Percentiles rank a stretch among this genome's conserved stretches.
Conservation (phyloP, 30 jellyfish, hydroid and myxozoan genomes). For the Cassiopea andromeda region DNA sequence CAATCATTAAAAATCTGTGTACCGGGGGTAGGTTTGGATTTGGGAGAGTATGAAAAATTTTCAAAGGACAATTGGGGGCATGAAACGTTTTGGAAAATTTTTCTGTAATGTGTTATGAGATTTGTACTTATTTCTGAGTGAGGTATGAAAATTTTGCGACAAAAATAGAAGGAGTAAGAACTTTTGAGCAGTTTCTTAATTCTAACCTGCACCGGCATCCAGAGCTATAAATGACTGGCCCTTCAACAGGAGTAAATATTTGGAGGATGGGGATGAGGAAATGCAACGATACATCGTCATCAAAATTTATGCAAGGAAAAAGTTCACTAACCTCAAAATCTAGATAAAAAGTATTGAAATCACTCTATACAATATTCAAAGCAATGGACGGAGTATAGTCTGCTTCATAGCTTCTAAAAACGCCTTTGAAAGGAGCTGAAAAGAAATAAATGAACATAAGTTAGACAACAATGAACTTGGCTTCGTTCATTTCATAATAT, state of each 20-base stretch:
- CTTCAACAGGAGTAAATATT: background rate
- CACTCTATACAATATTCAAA: constrained; percentile 37
- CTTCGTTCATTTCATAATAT: too few relatives aligned
- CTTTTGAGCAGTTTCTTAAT: background rate
- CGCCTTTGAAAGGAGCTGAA: constrained; percentile 66
- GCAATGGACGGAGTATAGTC: constrained; percentile 71
- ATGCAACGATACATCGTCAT: background rate
- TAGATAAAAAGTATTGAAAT: background rate
- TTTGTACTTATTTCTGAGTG: too few relatives aligned
- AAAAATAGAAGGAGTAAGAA: background rate
- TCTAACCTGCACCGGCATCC: background rate
- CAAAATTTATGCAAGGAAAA: background rate
- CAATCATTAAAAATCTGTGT: too few relatives aligned
- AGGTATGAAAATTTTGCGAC: too few relatives aligned
- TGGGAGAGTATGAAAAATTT: too few relatives aligned
- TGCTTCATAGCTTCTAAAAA: constrained; percentile 62
- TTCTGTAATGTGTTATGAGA: too few relatives aligned
- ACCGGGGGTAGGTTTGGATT: too few relatives aligned
- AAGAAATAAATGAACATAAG: background rate
- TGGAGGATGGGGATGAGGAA: background rate
- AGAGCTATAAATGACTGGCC: too few relatives aligned
- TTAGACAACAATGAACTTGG: too few relatives aligned
- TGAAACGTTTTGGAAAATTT: too few relatives aligned
- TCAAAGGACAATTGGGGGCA: too few relatives aligned
- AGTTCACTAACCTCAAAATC: background rate